phyloP scores from a whole-genome alignment of 2,797 vertebrate species.

The Siniperca scherzeri region DNA sequence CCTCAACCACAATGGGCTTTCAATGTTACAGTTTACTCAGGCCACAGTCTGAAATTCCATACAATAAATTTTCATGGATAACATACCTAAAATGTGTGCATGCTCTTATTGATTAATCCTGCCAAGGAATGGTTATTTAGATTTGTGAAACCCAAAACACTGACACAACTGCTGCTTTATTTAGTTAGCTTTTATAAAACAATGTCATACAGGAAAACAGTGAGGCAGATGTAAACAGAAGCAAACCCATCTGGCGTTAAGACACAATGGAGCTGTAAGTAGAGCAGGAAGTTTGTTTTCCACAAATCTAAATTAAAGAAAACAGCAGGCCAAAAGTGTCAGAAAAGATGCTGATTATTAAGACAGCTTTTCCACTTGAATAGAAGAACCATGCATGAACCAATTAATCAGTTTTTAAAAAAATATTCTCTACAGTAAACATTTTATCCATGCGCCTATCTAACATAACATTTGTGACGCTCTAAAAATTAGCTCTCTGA shows the following conservation, averaged over 20 bases:
- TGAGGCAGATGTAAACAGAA: conserved; percentile 2
- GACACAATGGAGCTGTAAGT: not conserved
- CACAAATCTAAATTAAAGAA: conserved; percentile 12
- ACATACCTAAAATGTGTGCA: not conserved
- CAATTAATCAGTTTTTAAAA: not conserved
- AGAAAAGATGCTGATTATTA: not conserved
- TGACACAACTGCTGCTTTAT: conserved; percentile 3
- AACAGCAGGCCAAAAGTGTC: not conserved
- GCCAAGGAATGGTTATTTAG: not conserved
- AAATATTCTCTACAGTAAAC: conserved; percentile 6
- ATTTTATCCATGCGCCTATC: conserved; percentile 10
- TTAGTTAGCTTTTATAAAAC: not conserved
- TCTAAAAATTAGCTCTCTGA: conserved; percentile 39
- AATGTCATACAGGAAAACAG: not conserved
- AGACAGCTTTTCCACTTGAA: not conserved
- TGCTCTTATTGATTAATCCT: conserved; percentile 2
- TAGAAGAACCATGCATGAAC: not conserved
- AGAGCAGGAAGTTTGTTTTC: conserved; percentile 15
- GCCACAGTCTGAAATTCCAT: conserved; percentile 3
- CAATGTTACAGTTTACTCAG: conserved; percentile 17
- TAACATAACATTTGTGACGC: conserved; percentile 14
- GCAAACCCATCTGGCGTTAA: conserved; percentile 5
- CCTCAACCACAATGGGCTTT: not conserved
- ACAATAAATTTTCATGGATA: not conserved
- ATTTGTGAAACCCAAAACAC: not conserved